phyloP scores from a whole-genome alignment of 2,888 invertebrate genomes.

The Leptopterna dolabrata region DNA sequence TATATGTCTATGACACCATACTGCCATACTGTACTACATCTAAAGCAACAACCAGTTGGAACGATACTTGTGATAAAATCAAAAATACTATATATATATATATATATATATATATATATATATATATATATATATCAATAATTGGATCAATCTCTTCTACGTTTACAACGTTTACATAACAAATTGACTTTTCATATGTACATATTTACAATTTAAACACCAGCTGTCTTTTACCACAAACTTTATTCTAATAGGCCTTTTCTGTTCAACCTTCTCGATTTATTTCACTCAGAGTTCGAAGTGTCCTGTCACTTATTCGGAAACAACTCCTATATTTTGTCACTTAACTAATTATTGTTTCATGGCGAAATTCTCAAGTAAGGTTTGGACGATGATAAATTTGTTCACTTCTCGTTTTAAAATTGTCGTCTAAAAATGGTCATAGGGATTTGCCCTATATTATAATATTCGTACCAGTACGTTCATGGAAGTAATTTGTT shows the following conservation, averaged over 20 bases:
- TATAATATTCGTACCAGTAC: background rate
- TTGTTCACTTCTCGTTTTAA: background rate
- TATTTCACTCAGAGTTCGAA: background rate
- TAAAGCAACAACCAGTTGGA: constrained; percentile 29
- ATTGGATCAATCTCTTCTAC: constrained; percentile 53
- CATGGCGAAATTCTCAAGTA: background rate
- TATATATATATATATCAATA: constrained; percentile 55
- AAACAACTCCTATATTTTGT: background rate
- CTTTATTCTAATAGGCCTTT: constrained; percentile 55
- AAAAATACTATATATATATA: constrained; percentile 55
- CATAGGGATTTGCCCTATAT: background rate
- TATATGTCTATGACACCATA: background rate
- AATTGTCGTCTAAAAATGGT: background rate
- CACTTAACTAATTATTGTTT: constrained; percentile 49
- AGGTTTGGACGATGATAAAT: constrained; percentile 14
- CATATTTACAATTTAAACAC: constrained; percentile 60
- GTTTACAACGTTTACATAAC: constrained; percentile 52
- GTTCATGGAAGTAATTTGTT: background rate
- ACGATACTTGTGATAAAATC: constrained; percentile 19
- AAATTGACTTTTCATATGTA: constrained; percentile 60
- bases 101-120: constrained; percentile 54
- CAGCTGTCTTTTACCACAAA: constrained; percentile 41
- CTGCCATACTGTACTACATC: background rate
- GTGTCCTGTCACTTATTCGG: background rate
- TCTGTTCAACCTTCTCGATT: constrained; percentile 7